A percentile compares a stretch with the other conserved stretches of the same genome.
Evolutionary conservation across 2,888 invertebrate genomes (phyloP).

Genomic region (Ceraclea dissimilis): DNA sequence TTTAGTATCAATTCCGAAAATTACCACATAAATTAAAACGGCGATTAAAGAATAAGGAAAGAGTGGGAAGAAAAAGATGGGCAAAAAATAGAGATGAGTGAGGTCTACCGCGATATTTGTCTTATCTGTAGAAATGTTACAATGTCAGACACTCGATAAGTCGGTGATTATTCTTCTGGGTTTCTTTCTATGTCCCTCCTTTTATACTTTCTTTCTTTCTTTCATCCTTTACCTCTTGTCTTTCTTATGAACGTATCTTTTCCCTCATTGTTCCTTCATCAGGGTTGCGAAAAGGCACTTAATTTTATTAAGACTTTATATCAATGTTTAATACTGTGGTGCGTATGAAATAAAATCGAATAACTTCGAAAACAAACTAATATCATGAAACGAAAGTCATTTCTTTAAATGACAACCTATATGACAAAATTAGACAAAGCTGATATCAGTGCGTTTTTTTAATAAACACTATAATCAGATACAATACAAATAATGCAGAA

Average conservation of each 20-base stretch:
- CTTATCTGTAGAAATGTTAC: constrained; percentile 12
- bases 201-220: not conserved
- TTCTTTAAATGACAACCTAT: too few relatives aligned
- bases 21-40: not conserved
- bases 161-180: constrained; percentile 23
- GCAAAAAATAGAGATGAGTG: not conserved
- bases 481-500: too few relatives aligned
- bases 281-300: constrained; percentile 3
- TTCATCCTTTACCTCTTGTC: not conserved
- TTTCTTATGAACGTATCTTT: not conserved
- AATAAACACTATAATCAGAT: too few relatives aligned
- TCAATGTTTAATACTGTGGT: too few relatives aligned
- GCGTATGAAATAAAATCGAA: too few relatives aligned
- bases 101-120: constrained; percentile 9
- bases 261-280: constrained; percentile 1
- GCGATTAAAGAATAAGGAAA: not conserved
- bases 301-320: too few relatives aligned
- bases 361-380: too few relatives aligned
- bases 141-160: constrained; percentile 24
- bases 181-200: constrained; percentile 1
- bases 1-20: not conserved
- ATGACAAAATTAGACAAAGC: too few relatives aligned
- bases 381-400: too few relatives aligned
- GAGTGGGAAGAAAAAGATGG: not conserved
- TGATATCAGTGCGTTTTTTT: too few relatives aligned